phyloP scores from a whole-genome alignment of 2,888 invertebrate genomes.

The Drosophila algonquin region DNA sequence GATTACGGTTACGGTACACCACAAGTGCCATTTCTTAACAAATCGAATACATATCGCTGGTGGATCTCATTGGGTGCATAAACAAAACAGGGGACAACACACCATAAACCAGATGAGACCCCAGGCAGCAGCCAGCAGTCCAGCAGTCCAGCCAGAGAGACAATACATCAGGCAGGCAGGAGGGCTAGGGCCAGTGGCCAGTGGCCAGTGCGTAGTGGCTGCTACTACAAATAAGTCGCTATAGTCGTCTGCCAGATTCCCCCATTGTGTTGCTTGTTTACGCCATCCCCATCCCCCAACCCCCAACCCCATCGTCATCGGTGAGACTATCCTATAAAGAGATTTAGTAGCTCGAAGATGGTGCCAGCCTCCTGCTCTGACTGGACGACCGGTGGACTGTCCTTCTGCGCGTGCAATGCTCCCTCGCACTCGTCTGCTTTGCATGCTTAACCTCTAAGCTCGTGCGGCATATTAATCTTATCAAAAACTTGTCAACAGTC shows the following conservation, averaged over 20 bases:
- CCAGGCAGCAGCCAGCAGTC: not conserved
- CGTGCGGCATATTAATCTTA: constrained; percentile 76
- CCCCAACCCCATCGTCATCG: not conserved
- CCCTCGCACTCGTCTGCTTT: constrained; percentile 64
- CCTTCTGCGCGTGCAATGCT: constrained; percentile 77
- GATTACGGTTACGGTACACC: constrained; percentile 22
- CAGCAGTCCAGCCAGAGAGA: constrained; percentile 19
- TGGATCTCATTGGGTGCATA: constrained; percentile 54
- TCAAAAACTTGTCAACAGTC: constrained; percentile 78
- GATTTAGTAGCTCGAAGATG: constrained; percentile 70
- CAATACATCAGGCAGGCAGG: constrained; percentile 71
- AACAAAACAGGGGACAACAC: constrained; percentile 66
- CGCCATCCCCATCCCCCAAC: constrained; percentile 47
- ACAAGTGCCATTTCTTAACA: constrained; percentile 41
- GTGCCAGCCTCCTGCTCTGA: constrained; percentile 19
- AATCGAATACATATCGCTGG: constrained; percentile 44
- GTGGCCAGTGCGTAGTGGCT: constrained; percentile 33
- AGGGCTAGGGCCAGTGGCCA: too few species aligned
- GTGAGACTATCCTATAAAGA: constrained; percentile 60
- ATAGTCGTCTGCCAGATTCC: constrained; percentile 41
- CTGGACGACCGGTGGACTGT: constrained; percentile 44
- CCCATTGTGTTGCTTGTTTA: constrained; percentile 35
- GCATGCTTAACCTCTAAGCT: constrained; percentile 61
- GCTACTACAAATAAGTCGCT: constrained; percentile 71
- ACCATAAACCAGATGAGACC: constrained; percentile 62